A percentile compares a stretch with the other conserved stretches of the same genome.
These are phyloP conservation scores for Prochilodus magdalenae DNA, from an alignment of 2,113 vertebrate species.

Conservation along the genomic window DNA sequence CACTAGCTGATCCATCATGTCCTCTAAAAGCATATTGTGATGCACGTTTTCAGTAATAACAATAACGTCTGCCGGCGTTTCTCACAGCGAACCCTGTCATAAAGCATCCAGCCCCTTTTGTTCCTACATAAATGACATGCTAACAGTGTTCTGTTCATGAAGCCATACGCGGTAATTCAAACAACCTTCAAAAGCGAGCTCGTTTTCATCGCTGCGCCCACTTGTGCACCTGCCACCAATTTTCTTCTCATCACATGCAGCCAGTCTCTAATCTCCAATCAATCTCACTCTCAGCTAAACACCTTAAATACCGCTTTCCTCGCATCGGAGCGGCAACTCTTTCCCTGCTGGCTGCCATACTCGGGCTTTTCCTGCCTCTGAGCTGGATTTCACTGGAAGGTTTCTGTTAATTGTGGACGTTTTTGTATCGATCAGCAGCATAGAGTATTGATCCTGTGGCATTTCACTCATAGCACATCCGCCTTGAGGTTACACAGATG, in stretches of 20 bases:
- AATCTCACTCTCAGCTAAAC: slow-evolving; percentile 10
- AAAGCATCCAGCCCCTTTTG: not conserved
- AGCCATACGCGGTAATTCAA: not conserved
- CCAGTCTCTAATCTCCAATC: slow-evolving; percentile 19
- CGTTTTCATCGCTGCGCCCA: slow-evolving; percentile 5
- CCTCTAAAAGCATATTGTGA: too few species aligned
- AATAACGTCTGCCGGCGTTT: too few species aligned
- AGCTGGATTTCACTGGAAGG: not conserved
- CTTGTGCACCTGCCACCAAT: slow-evolving; percentile 29
- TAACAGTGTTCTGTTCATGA: not conserved
- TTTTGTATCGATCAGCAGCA: not conserved
- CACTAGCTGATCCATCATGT: too few species aligned
- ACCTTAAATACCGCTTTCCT: slow-evolving; percentile 19
- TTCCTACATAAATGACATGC: not conserved
- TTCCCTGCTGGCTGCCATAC: not conserved
- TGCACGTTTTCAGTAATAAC: too few species aligned
- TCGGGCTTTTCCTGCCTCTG: not conserved
- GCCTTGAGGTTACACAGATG: too few species aligned
- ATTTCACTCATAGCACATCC: too few species aligned
- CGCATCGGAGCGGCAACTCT: not conserved
- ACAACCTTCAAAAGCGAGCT: not conserved
- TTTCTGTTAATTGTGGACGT: not conserved
- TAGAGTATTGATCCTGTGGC: too few species aligned
- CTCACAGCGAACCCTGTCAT: too few species aligned
- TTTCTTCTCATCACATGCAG: slow-evolving; percentile 20